A percentile compares a stretch with the other conserved stretches of the same genome.
Evolutionary conservation across 2,888 invertebrate genomes (phyloP).

Genomic region (Isotomurus palustris): DNA sequence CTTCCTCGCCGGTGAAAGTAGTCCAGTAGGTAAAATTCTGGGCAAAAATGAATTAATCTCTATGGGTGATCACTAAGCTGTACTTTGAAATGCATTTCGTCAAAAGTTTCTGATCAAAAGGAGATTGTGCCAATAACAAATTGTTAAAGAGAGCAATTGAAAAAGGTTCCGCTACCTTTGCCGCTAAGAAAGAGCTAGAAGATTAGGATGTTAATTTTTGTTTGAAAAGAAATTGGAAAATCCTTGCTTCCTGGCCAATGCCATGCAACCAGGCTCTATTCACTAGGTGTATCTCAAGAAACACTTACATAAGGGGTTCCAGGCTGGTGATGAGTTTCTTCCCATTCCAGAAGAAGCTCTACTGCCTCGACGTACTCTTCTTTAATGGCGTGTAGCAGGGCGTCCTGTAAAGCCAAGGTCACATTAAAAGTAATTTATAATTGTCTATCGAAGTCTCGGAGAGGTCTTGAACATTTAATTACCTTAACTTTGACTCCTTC

Average conservation of each 20-base stretch:
- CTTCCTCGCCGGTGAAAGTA: background rate
- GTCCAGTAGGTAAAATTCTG: background rate
- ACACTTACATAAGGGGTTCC: constrained; percentile 72
- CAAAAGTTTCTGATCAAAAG: too few relatives aligned
- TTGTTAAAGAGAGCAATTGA: too few relatives aligned
- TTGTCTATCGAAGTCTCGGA: background rate
- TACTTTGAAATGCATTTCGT: too few relatives aligned
- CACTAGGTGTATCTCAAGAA: too few relatives aligned
- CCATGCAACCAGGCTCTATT: too few relatives aligned
- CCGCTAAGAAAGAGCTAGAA: too few relatives aligned
- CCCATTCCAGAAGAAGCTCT: constrained; percentile 84
- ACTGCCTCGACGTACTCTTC: constrained; percentile 98
- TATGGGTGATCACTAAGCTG: background rate
- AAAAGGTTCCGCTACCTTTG: too few relatives aligned
- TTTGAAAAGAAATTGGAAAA: too few relatives aligned
- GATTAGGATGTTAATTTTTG: too few relatives aligned
- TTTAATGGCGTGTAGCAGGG: constrained; percentile 90
- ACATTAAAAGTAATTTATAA: background rate
- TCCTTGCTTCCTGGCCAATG: too few relatives aligned
- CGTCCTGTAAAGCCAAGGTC: constrained; percentile 59
- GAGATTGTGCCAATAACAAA: too few relatives aligned
- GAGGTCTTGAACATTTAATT: background rate
- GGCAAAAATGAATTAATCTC: background rate
- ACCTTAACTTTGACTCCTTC: constrained; percentile 80
- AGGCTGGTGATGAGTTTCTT: constrained; percentile 70